Conservation (phyloP, 64 coral and sea anemone species). For the Montipora sp. region DNA sequence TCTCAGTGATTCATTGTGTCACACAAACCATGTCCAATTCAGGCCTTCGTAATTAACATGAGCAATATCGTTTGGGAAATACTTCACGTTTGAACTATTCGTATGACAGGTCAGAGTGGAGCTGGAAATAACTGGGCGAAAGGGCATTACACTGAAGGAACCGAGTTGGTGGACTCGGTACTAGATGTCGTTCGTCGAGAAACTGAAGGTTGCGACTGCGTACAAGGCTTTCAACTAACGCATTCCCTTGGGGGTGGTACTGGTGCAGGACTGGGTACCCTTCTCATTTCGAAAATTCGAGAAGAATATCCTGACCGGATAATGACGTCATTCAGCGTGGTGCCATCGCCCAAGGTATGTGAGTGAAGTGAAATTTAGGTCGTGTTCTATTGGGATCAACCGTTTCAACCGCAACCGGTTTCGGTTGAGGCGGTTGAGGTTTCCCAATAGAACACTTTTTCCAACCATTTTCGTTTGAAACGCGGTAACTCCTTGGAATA, state of each 20-base stretch:
- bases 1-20: too few relatives aligned
- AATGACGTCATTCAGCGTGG: conserved; percentile 69
- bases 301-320: conserved; percentile 74
- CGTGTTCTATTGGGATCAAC: too few relatives aligned
- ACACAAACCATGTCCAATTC: too few relatives aligned
- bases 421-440: too few relatives aligned
- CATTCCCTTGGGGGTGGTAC: conserved; percentile 76
- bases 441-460: too few relatives aligned
- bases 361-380: background rate
- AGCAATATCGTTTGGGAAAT: background rate
- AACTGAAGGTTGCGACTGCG: conserved; percentile 67
- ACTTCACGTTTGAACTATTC: background rate
- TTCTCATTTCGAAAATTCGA: conserved; percentile 69
- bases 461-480: too few relatives aligned
- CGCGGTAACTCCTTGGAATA: too few relatives aligned
- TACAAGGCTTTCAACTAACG: conserved; percentile 69
- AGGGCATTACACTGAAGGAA: conserved; percentile 73
- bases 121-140: conserved; percentile 77
- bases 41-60: background rate
- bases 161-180: conserved; percentile 63
- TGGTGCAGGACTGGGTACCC: conserved; percentile 65
- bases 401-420: too few relatives aligned
- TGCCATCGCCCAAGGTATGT: conserved; percentile 56
- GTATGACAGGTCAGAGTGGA: conserved; percentile 58
- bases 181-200: conserved; percentile 61